These are phyloP conservation scores for Mnemiopsis leidyi DNA, from an alignment of 37 sponge, comb jelly and placozoan genomes.

Conservation along the genomic window DNA sequence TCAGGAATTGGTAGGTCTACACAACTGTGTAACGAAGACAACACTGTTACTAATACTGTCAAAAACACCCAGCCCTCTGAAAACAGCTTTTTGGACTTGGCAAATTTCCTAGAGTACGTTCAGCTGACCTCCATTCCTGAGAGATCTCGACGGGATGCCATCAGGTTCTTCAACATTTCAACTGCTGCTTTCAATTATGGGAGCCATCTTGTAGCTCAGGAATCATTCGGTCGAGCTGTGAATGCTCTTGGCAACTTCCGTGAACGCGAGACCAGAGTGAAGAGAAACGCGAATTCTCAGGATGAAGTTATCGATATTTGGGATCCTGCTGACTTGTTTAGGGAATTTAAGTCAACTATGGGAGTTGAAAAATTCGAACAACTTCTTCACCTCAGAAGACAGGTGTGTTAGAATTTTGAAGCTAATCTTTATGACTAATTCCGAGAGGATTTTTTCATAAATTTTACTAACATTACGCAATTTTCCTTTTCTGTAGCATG, in stretches of 20 bases:
- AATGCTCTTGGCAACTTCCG: not conserved
- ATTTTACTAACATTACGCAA: too few species aligned
- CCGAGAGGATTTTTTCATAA: too few species aligned
- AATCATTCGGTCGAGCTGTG: not conserved
- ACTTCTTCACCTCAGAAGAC: not conserved
- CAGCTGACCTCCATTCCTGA: not conserved
- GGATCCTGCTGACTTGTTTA: not conserved
- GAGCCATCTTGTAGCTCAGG: slow-evolving; percentile 11
- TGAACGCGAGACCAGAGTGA: not conserved
- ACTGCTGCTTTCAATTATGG: not conserved
- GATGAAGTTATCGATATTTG: not conserved
- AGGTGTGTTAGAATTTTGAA: not conserved
- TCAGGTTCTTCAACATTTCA: slow-evolving; percentile 39
- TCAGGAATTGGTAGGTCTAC: too few species aligned
- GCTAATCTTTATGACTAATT: too few species aligned
- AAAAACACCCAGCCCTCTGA: not conserved
- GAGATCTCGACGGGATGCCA: not conserved
- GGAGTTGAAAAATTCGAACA: not conserved
- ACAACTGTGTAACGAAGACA: not conserved
- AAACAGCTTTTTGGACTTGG: slow-evolving; percentile 32
- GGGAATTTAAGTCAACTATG: not conserved
- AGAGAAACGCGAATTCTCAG: not conserved
- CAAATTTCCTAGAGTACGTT: slow-evolving; percentile 50
- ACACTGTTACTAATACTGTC: not conserved
- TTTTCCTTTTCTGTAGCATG: too few species aligned